Evolutionary conservation across 2,888 invertebrate species (phyloP).

Genomic region (Calameuta filiformis): DNA sequence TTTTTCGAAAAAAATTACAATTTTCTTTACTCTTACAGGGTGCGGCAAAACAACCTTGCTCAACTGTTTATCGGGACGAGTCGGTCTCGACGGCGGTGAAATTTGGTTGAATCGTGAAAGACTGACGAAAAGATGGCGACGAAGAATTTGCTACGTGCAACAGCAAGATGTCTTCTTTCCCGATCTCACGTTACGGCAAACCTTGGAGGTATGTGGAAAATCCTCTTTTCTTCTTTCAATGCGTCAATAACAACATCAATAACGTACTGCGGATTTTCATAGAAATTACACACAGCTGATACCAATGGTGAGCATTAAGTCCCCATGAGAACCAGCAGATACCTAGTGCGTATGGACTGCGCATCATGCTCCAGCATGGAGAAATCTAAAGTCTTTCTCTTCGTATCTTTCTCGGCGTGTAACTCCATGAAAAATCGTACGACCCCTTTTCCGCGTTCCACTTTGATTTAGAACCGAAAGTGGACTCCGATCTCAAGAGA

Average conservation of each 20-base stretch:
- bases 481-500: constrained; percentile 6
- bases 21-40: constrained; percentile 56
- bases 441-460: background rate
- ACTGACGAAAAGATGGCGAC: constrained; percentile 76
- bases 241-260: background rate
- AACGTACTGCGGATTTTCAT: too few relatives aligned
- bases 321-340: background rate
- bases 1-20: background rate
- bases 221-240: background rate
- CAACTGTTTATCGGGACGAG: constrained; percentile 79
- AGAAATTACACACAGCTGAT: background rate
- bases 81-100: constrained; percentile 74
- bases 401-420: background rate
- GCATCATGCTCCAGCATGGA: constrained; percentile 14
- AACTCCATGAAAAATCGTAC: background rate
- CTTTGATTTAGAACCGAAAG: background rate
- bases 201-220: constrained; percentile 71
- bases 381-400: constrained; percentile 14
- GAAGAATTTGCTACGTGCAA: constrained; percentile 83
- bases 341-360: background rate
- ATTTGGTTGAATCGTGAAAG: constrained; percentile 75
- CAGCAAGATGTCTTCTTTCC: constrained; percentile 87
- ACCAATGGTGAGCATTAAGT: background rate
- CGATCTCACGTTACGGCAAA: constrained; percentile 81
- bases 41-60: constrained; percentile 83